Evolutionary conservation across 2,797 vertebrate genomes (phyloP), one percentile per base, ranked within the genome.

Genomic region (Lophius americanus): DNA sequence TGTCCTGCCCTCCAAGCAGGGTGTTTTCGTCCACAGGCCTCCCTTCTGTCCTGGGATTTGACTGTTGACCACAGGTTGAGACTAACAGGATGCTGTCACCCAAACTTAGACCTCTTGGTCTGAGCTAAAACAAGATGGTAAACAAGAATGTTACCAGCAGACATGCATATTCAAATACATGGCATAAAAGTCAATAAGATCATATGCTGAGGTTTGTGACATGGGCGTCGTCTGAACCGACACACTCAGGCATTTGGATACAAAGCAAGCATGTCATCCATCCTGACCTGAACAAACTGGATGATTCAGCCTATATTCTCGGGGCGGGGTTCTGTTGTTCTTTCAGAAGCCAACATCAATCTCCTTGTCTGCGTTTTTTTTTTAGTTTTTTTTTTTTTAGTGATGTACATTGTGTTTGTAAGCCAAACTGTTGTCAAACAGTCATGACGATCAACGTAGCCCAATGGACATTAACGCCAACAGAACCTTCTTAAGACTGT

Each of bases 11-110:
- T 47, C 10, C 38, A 44, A 33, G 5, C 41, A 9, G 44, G 8
- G 48, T 63, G 53, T 60, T 57, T 73, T 68, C 50, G 37, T 9
- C 35, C 8, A 0, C 14, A 33, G 38, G 43, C 49, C 50, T 36
- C 39, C 46, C 41, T 14, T 4, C 65, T 54, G 58, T 72, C 53
- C 70, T 77, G 49, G 53, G 78, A 64, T 44, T 70, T 59, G 46
- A 23, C 55, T 51, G 37, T 72, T 23, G 49, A 75, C 67, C 66
- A 66, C 76, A 76, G 73, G 68, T 46, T 53, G 56, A 55, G 84
- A 72, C 80, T 67, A 73, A 58, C 11, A 8, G 76, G 10, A 63
- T 68, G 69, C 56, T 76, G 75, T 88, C 85, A 70, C 42, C 65
- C 41, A 72, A 51, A 74, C 46, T 56, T 66, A 70, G 54, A 76